A percentile compares a stretch with the other conserved stretches of the same genome.
These are phyloP conservation scores for Ginglymostoma cirratum DNA, from an alignment of 2,113 vertebrate genomes.

Conservation along the genomic window DNA sequence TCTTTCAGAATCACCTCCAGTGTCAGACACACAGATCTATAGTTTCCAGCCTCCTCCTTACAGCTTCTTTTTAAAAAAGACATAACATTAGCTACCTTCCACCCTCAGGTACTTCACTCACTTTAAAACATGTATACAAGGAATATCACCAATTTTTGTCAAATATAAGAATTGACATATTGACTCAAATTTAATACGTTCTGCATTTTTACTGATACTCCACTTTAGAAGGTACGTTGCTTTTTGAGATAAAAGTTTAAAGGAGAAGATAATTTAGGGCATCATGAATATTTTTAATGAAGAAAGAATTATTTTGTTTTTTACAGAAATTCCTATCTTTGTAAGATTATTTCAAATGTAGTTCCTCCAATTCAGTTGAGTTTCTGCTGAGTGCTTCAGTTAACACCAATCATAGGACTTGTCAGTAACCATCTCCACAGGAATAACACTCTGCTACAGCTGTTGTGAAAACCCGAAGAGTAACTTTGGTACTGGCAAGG, in stretches of 20 bases:
- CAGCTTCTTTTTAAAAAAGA: too few relatives aligned
- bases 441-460: neutral
- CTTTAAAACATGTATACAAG: neutral
- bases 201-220: neutral
- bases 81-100: too few relatives aligned
- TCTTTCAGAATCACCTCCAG: too few relatives aligned
- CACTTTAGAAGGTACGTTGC: neutral
- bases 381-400: neutral
- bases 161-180: neutral
- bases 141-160: neutral
- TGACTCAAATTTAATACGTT: neutral
- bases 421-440: neutral
- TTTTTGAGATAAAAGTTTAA: neutral
- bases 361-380: neutral
- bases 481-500: neutral
- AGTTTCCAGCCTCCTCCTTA: too few relatives aligned
- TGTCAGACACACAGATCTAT: too few relatives aligned
- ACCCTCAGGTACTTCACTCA: neutral
- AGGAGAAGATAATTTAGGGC: neutral
- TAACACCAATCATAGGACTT: neutral
- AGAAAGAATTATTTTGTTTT: neutral
- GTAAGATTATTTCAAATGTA: neutral
- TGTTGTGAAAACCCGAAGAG: neutral
- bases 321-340: neutral
- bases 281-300: neutral